A percentile compares a stretch with the other conserved stretches of the same genome.
These are phyloP conservation scores for Morpho achilles DNA, from an alignment of 2,888 invertebrate species.

Conservation along the genomic window DNA sequence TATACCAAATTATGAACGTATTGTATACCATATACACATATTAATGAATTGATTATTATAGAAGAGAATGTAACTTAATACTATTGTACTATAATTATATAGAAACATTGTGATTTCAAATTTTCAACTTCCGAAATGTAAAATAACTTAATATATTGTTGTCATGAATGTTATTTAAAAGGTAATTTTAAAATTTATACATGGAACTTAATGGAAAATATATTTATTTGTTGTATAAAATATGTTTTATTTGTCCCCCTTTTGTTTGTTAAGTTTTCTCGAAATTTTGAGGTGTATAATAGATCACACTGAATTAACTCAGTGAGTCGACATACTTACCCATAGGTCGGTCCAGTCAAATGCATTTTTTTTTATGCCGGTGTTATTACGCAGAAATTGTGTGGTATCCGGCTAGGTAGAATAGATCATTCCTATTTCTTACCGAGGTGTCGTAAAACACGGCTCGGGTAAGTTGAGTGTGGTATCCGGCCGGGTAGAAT, in stretches of 20 bases:
- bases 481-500: too few relatives aligned
- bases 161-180: slow-evolving; percentile 78
- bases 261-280: too few relatives aligned
- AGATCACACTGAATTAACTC: too few relatives aligned
- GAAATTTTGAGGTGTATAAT: too few relatives aligned
- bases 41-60: slow-evolving; percentile 53
- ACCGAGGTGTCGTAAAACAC: too few relatives aligned
- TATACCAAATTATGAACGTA: slow-evolving; percentile 55
- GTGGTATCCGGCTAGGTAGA: too few relatives aligned
- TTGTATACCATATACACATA: slow-evolving; percentile 67
- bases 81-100: slow-evolving; percentile 53
- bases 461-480: too few relatives aligned
- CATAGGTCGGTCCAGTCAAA: too few relatives aligned
- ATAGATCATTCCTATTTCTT: too few relatives aligned
- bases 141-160: slow-evolving; percentile 73
- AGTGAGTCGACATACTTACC: too few relatives aligned
- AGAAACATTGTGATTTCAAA: slow-evolving; percentile 74
- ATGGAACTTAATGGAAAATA: slow-evolving; percentile 79
- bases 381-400: too few relatives aligned
- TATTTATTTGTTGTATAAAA: slow-evolving; percentile 78
- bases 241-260: slow-evolving; percentile 36
- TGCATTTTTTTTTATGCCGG: too few relatives aligned
- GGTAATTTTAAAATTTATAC: slow-evolving; percentile 79
- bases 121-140: slow-evolving; percentile 71
- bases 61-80: slow-evolving; percentile 47